phyloP scores from a whole-genome alignment of 2,797 vertebrate genomes.

The Hirundo rustica region DNA sequence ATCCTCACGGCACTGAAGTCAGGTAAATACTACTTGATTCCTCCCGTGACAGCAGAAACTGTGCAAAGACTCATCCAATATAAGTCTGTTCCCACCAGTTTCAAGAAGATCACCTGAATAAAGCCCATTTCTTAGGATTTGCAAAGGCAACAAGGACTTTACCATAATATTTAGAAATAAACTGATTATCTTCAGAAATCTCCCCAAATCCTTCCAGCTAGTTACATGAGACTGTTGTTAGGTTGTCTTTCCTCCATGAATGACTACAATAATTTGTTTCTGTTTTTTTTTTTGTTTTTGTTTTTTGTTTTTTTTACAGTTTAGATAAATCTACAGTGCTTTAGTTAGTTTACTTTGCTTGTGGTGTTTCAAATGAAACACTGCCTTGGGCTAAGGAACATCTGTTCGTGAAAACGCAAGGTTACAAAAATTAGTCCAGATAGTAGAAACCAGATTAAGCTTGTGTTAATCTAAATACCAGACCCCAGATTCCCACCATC shows the following conservation, averaged over 20 bases:
- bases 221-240: background rate
- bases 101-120: background rate
- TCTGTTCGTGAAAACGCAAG: background rate
- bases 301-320: background rate
- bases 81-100: background rate
- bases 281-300: accelerated
- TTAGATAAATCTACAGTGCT: background rate
- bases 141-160: background rate
- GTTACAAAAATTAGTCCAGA: constrained; percentile 25
- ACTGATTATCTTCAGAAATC: constrained; percentile 18
- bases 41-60: background rate
- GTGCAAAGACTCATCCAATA: background rate
- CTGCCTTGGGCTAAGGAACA: constrained; percentile 19
- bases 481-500: background rate
- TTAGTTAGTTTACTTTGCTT: constrained; percentile 8
- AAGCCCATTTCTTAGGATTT: background rate
- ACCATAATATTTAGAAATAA: constrained; percentile 9
- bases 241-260: background rate
- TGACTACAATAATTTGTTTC: background rate
- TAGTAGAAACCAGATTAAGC: background rate
- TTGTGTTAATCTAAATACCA: background rate
- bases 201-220: constrained; percentile 2
- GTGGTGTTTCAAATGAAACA: constrained; percentile 40
- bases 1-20: background rate
- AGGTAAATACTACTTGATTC: background rate